Evolutionary conservation across 1,140 invertebrate species (phyloP), one percentile per base, ranked within the genome.

Genomic region (Heliconius hewitsoni): DNA sequence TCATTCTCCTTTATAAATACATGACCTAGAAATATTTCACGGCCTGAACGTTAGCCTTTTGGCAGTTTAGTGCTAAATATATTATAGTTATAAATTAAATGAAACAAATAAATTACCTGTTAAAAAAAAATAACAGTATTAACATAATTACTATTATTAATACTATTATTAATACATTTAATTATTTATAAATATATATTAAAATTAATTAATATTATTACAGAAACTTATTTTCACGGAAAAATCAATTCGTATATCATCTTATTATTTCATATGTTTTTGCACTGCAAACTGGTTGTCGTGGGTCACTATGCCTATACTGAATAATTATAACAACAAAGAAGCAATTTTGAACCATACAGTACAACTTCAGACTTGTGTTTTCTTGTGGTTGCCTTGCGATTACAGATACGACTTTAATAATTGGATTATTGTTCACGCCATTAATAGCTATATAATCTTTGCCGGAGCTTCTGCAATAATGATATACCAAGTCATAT

Each of bases 381-480:
- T 91, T 5, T 91, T 87, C 19, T 39, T 89, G n/a, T 86, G 84
- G 84, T 79, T 84, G 77, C 89, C 88, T 13, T 84, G 87, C 34
- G 89, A 90, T 50, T 89, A 90, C 8, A 81, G 80, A 23, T 86
- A 88, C 57, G 83, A 87, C 72, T 84, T 80, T 30, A 70, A 52
- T 11, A 84, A 84, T 11, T 90, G 85, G 84, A 34, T 85, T 9
- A 52, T 83, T 6, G 66, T 88, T 16, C 85, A 90, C 60, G 55
- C 30, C 3, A 55, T 86, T 1, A 87, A 87, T 66, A 50, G 50
- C 23, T 83, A 87, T 39, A 27, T 84, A 4, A 78, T 81, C 4
- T 73, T 46, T 2, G 79, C 57, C 55, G 86, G 78, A 3, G 82
- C 84, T 16, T 71, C 76, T 9, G 72, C 83, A 8, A 81, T 90